Conservation (phyloP, 1,140 invertebrate genomes). For the Magallana gigas region DNA sequence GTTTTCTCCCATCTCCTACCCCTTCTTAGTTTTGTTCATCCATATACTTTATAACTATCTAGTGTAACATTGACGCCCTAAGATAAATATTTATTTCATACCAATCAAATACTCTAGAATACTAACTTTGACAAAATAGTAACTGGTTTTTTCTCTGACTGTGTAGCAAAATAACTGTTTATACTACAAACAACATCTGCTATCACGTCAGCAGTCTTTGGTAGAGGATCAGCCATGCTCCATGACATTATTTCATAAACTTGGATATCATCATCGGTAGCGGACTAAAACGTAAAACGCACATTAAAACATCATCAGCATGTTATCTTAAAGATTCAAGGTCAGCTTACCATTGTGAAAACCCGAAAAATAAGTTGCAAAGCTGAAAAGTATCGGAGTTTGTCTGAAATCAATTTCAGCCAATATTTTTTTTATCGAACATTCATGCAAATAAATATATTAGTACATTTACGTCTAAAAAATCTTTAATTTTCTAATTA, state of each 20-base stretch:
- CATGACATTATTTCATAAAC: slow-evolving; percentile 10
- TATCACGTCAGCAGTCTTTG: neutral
- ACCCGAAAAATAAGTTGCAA: neutral
- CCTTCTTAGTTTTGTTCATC: neutral
- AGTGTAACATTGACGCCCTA: too few relatives aligned
- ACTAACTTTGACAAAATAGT: neutral
- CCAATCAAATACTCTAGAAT: neutral
- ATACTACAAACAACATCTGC: neutral
- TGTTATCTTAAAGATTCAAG: neutral
- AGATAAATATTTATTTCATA: neutral
- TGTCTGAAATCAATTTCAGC: too few relatives aligned
- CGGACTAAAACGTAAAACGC: neutral
- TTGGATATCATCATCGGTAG: neutral
- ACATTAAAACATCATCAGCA: neutral
- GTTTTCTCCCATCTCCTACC: too few relatives aligned
- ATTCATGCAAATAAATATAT: too few relatives aligned
- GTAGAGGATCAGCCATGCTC: neutral
- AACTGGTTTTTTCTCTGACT: neutral
- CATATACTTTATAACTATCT: too few relatives aligned
- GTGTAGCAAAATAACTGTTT: neutral
- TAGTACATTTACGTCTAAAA: too few relatives aligned
- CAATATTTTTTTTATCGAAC: too few relatives aligned
- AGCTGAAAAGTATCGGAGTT: neutral
- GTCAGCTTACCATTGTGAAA: neutral
- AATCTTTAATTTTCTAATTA: too few relatives aligned